Conservation (phyloP, 2,797 vertebrate species). For the Anabas testudineus region DNA sequence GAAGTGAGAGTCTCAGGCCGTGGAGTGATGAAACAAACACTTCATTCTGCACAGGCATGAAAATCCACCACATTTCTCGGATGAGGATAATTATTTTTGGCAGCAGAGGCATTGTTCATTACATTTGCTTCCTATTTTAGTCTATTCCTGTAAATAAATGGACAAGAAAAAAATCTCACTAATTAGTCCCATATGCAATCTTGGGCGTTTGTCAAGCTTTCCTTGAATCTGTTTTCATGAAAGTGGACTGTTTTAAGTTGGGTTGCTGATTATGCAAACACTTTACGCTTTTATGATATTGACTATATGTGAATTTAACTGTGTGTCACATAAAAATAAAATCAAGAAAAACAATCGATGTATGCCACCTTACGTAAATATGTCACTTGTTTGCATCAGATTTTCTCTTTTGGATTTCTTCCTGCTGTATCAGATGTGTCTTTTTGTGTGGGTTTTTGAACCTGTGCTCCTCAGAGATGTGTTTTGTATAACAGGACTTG, state of each 20-base stretch:
- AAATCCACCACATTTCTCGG: constrained; percentile 86
- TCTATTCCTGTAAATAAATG: constrained; percentile 58
- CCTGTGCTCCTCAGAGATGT: constrained; percentile 34
- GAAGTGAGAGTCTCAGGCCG: constrained; percentile 85
- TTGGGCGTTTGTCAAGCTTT: constrained; percentile 44
- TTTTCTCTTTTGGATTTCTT: constrained; percentile 19
- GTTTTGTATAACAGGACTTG: constrained; percentile 27
- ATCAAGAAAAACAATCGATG: constrained; percentile 7
- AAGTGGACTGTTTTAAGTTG: constrained; percentile 22
- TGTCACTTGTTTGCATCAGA: constrained; percentile 2
- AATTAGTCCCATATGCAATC: constrained; percentile 62
- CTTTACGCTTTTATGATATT: constrained; percentile 15
- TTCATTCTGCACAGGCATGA: constrained; percentile 85
- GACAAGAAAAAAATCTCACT: constrained; percentile 38
- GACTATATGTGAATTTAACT: constrained; percentile 4
- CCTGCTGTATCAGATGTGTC: constrained; percentile 10
- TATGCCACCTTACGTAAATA: constrained; percentile 20
- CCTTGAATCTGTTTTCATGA: constrained; percentile 47
- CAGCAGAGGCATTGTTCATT: constrained; percentile 83
- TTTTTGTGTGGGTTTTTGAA: constrained; percentile 30
- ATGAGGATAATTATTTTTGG: constrained; percentile 89
- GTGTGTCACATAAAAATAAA: constrained; percentile 19
- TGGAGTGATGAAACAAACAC: constrained; percentile 86
- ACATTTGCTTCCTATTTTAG: constrained; percentile 47
- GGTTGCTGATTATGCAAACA: constrained; percentile 23